These are phyloP conservation scores for Kryptolebias marmoratus DNA, from an alignment of 2,113 vertebrate genomes.

Conservation along the genomic window DNA sequence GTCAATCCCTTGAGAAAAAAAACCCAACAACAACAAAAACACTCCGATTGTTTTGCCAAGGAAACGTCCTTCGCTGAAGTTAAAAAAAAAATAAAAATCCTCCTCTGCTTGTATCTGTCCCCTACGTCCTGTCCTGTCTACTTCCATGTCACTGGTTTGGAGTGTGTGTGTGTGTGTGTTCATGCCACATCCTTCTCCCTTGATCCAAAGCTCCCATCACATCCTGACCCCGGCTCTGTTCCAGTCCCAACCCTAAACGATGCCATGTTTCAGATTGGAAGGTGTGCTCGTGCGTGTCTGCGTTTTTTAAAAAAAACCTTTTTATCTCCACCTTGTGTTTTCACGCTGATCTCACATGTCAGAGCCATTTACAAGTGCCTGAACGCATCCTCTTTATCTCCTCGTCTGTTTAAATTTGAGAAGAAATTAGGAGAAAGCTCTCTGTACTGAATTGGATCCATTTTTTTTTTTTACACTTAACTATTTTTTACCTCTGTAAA, in stretches of 20 bases:
- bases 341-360: conserved; percentile 84
- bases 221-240: conserved; percentile 29
- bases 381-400: conserved; percentile 87
- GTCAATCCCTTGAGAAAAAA: conserved; percentile 26
- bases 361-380: conserved; percentile 96
- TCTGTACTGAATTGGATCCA: conserved; percentile 83
- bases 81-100: conserved; percentile 59
- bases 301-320: conserved; percentile 8
- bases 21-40: conserved; percentile 13
- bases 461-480: conserved; percentile 84
- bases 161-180: conserved; percentile 29
- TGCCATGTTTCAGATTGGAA: conserved; percentile 43
- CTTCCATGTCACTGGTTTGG: conserved; percentile 32
- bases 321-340: conserved; percentile 59
- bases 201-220: conserved; percentile 54
- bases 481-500: conserved; percentile 95
- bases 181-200: conserved; percentile 39
- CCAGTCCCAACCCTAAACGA: conserved; percentile 38
- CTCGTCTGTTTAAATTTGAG: conserved; percentile 81
- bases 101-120: conserved; percentile 61
- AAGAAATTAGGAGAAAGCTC: conserved; percentile 78
- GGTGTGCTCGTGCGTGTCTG: conserved; percentile 9
- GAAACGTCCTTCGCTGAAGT: conserved; percentile 70
- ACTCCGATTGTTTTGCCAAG: conserved; percentile 66
- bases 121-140: conserved; percentile 64